These are phyloP conservation scores for Choristoneura rosaceana DNA, from an alignment of 2,888 invertebrate genomes.

Conservation along the genomic window DNA sequence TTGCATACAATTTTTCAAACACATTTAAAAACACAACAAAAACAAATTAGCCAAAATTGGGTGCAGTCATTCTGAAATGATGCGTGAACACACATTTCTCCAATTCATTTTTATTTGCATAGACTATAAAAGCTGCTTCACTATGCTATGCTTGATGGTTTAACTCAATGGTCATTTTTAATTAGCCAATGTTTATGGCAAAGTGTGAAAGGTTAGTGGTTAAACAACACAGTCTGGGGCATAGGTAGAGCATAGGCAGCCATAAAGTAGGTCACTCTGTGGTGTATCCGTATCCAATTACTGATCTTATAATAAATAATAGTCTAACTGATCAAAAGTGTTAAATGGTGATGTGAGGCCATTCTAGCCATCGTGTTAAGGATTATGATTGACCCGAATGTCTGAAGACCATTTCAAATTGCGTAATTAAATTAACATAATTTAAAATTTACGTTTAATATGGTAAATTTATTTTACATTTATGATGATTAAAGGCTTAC, in stretches of 20 bases:
- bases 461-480: constrained; percentile 18
- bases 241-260: no score
- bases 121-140: no score
- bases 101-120: no score
- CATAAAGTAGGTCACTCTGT: constrained; percentile 7
- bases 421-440: constrained; percentile 39
- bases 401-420: constrained; percentile 29
- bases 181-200: constrained; percentile 48
- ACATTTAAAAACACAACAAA: no score
- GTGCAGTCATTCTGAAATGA: no score
- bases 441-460: constrained; percentile 29
- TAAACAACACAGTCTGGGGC: neutral
- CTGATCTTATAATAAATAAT: constrained; percentile 20
- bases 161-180: constrained; percentile 41
- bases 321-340: constrained; percentile 6
- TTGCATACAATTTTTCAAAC: no score
- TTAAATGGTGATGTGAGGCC: neutral
- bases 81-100: no score
- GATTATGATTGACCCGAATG: constrained; percentile 35
- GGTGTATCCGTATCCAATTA: constrained; percentile 9
- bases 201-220: constrained; percentile 42
- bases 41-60: no score
- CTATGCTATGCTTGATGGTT: neutral
- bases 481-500: constrained; percentile 29
- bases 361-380: constrained; percentile 8